A percentile compares a stretch with the other conserved stretches of the same genome.
Evolutionary conservation across 2,113 vertebrate species (phyloP).

Genomic region (Chloropsis hardwickii): DNA sequence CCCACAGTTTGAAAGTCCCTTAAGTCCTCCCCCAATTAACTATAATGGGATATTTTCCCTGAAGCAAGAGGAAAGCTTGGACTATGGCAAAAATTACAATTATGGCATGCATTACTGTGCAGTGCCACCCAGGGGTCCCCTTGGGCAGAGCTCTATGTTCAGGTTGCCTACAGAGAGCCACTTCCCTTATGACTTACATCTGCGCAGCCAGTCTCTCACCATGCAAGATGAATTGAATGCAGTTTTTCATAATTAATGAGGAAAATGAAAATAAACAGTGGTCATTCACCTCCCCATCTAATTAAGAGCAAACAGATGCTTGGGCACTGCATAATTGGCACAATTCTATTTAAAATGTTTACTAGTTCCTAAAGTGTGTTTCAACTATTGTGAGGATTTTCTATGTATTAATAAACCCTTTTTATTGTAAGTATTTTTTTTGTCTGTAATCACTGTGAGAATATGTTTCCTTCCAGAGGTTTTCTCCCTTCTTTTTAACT

Average conservation of each 20-base stretch:
- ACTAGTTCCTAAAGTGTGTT: slow-evolving; percentile 79
- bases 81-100: slow-evolving; percentile 94
- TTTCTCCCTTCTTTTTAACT: background rate
- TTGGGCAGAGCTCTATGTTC: slow-evolving; percentile 94
- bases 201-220: slow-evolving; percentile 93
- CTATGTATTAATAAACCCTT: slow-evolving; percentile 72
- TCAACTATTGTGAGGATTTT: slow-evolving; percentile 76
- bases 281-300: slow-evolving; percentile 84
- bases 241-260: slow-evolving; percentile 95
- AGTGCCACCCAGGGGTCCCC: slow-evolving; percentile 89
- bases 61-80: slow-evolving; percentile 94
- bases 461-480: slow-evolving; percentile 59
- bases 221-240: slow-evolving; percentile 96
- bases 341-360: slow-evolving; percentile 78
- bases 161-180: slow-evolving; percentile 92
- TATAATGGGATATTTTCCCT: slow-evolving; percentile 99
- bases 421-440: slow-evolving; percentile 65
- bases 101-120: slow-evolving; percentile 97
- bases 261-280: slow-evolving; percentile 88
- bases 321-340: slow-evolving; percentile 75
- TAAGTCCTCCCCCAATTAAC: slow-evolving; percentile 95
- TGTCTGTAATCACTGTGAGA: slow-evolving; percentile 72
- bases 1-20: slow-evolving; percentile 91
- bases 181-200: slow-evolving; percentile 97
- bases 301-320: slow-evolving; percentile 85